Conservation (phyloP, 2,797 vertebrate genomes). For the Natrix natrix region DNA sequence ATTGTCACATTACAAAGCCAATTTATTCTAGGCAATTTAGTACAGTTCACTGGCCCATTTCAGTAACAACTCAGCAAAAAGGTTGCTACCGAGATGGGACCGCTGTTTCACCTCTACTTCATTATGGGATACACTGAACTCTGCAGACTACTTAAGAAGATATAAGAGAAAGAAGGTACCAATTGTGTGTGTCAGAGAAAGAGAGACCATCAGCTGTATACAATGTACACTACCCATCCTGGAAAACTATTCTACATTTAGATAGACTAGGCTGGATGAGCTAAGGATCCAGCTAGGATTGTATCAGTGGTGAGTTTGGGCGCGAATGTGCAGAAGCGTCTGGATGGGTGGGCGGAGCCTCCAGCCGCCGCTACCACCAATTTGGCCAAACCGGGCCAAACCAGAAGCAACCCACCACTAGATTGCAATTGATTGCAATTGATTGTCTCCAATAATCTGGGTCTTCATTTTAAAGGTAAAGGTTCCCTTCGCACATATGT, state of each 20-base stretch:
- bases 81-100: neutral
- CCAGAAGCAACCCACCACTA: no score
- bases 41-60: constrained; percentile 24
- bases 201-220: neutral
- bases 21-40: constrained; percentile 29
- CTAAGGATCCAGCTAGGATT: neutral
- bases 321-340: no score
- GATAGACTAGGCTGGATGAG: neutral
- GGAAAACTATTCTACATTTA: neutral
- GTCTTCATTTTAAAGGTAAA: neutral
- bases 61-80: constrained; percentile 24
- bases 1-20: constrained; percentile 16
- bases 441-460: neutral
- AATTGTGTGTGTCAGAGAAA: neutral
- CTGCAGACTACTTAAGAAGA: constrained; percentile 9
- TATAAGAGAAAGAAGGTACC: neutral
- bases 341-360: no score
- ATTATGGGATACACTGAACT: neutral
- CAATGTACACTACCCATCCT: neutral
- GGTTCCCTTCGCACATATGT: no score
- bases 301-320: no score
- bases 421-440: neutral
- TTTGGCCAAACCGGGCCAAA: no score
- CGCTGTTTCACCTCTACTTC: constrained; percentile 12
- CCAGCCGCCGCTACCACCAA: no score